Percentiles rank a stretch among this genome's conserved stretches.
These are phyloP conservation scores for Philereme vetulata DNA, from an alignment of 2,888 invertebrate species.

Conservation along the genomic window DNA sequence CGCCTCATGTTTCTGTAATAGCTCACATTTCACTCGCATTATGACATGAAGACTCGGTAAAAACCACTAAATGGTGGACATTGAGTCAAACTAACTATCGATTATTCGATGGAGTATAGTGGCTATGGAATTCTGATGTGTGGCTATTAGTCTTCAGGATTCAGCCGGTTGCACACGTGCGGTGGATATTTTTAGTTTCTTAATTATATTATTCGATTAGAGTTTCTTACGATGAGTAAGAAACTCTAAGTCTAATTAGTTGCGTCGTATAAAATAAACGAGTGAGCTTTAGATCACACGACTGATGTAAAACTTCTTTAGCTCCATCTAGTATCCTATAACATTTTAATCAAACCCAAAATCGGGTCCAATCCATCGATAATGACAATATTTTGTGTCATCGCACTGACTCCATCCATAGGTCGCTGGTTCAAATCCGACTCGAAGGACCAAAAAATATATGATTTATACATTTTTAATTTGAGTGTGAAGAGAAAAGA, in stretches of 20 bases:
- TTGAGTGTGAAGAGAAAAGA: no score
- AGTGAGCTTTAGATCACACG: no score
- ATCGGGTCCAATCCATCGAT: no score
- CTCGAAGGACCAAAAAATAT: slow-evolving; percentile 85
- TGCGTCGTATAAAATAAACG: no score
- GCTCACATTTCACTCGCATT: slow-evolving; percentile 58
- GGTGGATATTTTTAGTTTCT: slow-evolving; percentile 4
- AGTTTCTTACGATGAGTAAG: not conserved
- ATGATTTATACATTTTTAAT: no score
- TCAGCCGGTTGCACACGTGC: slow-evolving; percentile 19
- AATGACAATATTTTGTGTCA: no score
- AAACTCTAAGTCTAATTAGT: no score
- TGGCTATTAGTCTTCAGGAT: slow-evolving; percentile 27
- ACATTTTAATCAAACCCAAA: no score
- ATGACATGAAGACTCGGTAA: slow-evolving; percentile 58
- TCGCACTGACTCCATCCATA: slow-evolving; percentile 85
- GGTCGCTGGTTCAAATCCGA: slow-evolving; percentile 88
- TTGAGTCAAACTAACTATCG: slow-evolving; percentile 40
- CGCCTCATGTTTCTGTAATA: slow-evolving; percentile 70
- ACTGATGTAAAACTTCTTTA: no score
- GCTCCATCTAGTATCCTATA: no score
- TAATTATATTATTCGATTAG: slow-evolving; percentile 1
- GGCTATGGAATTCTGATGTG: slow-evolving; percentile 24
- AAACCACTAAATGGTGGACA: slow-evolving; percentile 60
- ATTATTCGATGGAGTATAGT: slow-evolving; percentile 27